phyloP scores from a whole-genome alignment of 2,888 invertebrate genomes.

The Catocala fraxini region DNA sequence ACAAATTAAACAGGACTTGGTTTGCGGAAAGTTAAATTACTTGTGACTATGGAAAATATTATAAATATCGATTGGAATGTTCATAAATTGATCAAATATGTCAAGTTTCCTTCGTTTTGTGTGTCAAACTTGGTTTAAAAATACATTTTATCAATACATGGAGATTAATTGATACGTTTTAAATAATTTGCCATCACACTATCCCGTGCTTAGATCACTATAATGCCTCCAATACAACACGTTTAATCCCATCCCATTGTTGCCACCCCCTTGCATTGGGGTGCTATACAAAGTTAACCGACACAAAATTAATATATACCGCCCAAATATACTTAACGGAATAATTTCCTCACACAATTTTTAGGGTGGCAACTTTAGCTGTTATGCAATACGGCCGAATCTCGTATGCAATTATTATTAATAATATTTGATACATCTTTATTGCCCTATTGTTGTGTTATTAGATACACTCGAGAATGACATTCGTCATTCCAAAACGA shows the following conservation, averaged over 20 bases:
- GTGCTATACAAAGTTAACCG: slow-evolving; percentile 66
- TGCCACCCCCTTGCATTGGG: slow-evolving; percentile 61
- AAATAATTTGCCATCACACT: slow-evolving; percentile 41
- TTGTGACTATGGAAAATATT: no score
- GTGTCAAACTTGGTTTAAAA: no score
- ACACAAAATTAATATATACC: slow-evolving; percentile 82
- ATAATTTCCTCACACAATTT: slow-evolving; percentile 65
- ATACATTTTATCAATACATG: no score
- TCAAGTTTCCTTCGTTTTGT: no score
- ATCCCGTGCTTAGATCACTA: slow-evolving; percentile 69
- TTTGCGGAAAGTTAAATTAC: no score
- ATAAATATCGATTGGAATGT: no score
- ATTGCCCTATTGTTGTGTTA: slow-evolving; percentile 67
- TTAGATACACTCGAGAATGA: slow-evolving; percentile 69
- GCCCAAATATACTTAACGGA: slow-evolving; percentile 78
- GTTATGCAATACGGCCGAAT: slow-evolving; percentile 56
- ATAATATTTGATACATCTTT: slow-evolving; percentile 68
- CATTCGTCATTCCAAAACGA: slow-evolving; percentile 64
- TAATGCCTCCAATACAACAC: slow-evolving; percentile 80
- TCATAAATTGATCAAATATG: no score
- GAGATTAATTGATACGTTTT: slow-evolving; percentile 5
- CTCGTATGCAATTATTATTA: slow-evolving; percentile 63
- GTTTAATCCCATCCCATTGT: slow-evolving; percentile 84
- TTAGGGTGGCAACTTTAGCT: slow-evolving; percentile 52
- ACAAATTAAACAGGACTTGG: no score